These are phyloP conservation scores for Meteorus sp. DNA, from an alignment of 1,140 invertebrate species.

Conservation along the genomic window DNA sequence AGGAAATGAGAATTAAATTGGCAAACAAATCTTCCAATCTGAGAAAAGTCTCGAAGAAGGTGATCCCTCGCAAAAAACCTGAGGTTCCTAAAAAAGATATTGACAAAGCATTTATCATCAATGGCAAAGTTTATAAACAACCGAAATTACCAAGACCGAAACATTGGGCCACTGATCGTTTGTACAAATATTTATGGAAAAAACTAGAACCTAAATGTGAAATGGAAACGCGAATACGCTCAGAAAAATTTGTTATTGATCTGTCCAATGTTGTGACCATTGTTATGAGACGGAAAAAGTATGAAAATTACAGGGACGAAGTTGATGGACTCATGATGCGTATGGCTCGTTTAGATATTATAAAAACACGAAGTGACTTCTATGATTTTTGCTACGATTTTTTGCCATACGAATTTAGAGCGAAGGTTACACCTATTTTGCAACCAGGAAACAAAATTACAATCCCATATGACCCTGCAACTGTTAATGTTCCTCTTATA, in stretches of 20 bases:
- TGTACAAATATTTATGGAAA: conserved; percentile 47
- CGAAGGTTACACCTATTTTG: conserved; percentile 43
- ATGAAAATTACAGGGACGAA: conserved; percentile 33
- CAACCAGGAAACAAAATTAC: conserved; percentile 40
- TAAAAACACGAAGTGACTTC: conserved; percentile 40
- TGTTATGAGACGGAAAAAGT: conserved; percentile 34
- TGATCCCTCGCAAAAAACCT: not conserved
- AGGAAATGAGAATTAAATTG: not conserved
- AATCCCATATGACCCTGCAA: conserved; percentile 38
- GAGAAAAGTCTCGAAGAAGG: not conserved
- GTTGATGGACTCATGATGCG: conserved; percentile 35
- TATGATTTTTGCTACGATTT: conserved; percentile 45
- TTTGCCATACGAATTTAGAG: conserved; percentile 43
- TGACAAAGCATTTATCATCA: conserved; percentile 40
- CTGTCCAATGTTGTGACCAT: conserved; percentile 25
- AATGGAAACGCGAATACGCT: conserved; percentile 30
- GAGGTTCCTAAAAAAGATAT: conserved; percentile 22
- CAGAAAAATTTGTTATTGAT: conserved; percentile 40
- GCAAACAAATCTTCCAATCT: not conserved
- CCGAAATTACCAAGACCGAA: conserved; percentile 41
- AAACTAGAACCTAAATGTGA: conserved; percentile 40
- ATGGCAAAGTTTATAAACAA: conserved; percentile 41
- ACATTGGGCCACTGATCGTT: conserved; percentile 39
- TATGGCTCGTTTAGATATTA: conserved; percentile 42
- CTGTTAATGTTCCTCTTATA: conserved; percentile 34